Conservation (phyloP, 2,888 invertebrate genomes). For the Netelia inedita region DNA sequence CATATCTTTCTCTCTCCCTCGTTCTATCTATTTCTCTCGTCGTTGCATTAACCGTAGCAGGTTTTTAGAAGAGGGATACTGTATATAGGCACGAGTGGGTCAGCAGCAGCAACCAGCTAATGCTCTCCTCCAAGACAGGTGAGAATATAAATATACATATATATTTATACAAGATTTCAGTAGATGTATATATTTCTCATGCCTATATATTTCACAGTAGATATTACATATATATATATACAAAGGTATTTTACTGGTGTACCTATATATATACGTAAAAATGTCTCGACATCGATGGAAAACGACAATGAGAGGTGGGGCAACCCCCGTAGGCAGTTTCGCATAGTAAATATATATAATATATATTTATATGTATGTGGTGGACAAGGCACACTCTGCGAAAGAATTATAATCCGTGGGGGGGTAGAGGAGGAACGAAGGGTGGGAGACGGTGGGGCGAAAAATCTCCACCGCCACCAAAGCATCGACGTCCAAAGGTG, state of each 20-base stretch:
- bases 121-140: conserved; percentile 52
- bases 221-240: neutral
- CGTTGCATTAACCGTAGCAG: conserved; percentile 41
- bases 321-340: conserved; percentile 9
- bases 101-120: conserved; percentile 59
- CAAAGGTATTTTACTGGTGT: neutral
- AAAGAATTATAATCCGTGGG: conserved; percentile 7
- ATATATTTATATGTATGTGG: neutral
- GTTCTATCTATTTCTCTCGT: neutral
- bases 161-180: conserved; percentile 15
- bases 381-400: neutral
- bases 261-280: neutral
- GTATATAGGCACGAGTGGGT: conserved; percentile 60
- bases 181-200: neutral
- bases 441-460: conserved; percentile 18
- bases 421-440: conserved; percentile 25
- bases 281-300: neutral
- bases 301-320: conserved; percentile 39
- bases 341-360: neutral
- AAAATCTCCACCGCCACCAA: conserved; percentile 28
- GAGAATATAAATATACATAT: conserved; percentile 24
- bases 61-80: conserved; percentile 59
- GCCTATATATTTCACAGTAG: neutral
- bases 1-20: too few species aligned
- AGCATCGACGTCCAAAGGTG: conserved; percentile 42